Base-by-base conservation (phyloP, 1,140 invertebrate genomes). In the Lasaia peninsularis region DNA sequence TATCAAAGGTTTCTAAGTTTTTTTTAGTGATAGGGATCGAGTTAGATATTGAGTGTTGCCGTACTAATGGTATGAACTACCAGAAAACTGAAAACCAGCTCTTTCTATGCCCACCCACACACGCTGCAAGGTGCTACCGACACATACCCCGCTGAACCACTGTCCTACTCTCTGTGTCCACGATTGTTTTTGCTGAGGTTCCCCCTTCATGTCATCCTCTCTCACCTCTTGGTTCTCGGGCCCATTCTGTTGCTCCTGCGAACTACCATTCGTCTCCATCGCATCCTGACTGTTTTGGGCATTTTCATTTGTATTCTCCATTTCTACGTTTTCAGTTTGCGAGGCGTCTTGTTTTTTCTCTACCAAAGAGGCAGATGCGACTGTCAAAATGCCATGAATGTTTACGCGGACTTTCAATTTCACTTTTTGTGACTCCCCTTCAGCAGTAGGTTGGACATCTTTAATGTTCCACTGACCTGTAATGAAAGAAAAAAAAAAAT, bases 401-500 rank as follows among this genome's bases (percentile, higher is more conserved):
- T 98, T 98, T 14, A 99, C 91, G 62, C 97, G 91, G 5, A 98
- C 96, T 90, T 99, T 99, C 0, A 99, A 94, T 86, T 99, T 99
- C 0, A 99, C 94, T 88, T 98, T 98, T 49, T 96, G 94, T 21
- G 93, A 93, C 71, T 97, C 96, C 4, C 97, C 97, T 65, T 97
- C 95, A n/a, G 94, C 71, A 34, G 93, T 93, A 49, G 96, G 95
- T 67, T 94, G 93, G 0, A 99, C 93, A 74, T 98, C 96, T 58
- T 94, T 94, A 18, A 99, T 93, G 12, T 92, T 91, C 91, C 96
- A 99, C 54, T 92, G 90, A 60, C 96, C 96, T 97, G 80, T 10
- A 67, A 69, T 40, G 53, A 48, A 58, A 63, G 34, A 50, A 6
- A n/a, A n/a, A n/a, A n/a, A n/a, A n/a, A n/a, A n/a, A n/a, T n/a